phyloP scores from a whole-genome alignment of 2,888 invertebrate species.

The Erebia epiphron region DNA sequence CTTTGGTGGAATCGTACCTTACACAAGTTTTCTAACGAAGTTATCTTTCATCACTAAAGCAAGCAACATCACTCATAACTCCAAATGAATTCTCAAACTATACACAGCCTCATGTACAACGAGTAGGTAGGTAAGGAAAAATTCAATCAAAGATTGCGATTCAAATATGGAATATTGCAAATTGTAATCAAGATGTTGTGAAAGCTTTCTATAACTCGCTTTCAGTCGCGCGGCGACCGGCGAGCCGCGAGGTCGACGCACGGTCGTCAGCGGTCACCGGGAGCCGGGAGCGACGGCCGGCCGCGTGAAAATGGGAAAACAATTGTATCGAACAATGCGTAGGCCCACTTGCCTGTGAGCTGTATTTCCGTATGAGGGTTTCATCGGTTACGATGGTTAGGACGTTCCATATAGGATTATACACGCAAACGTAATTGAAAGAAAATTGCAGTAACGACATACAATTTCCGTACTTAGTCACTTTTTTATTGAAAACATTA shows the following conservation, averaged over 20 bases:
- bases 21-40: no score
- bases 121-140: no score
- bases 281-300: slow-evolving; percentile 54
- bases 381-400: slow-evolving; percentile 18
- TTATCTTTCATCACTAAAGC: no score
- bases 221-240: slow-evolving; percentile 49
- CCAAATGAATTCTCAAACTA: no score
- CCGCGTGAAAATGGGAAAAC: slow-evolving; percentile 65
- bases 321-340: slow-evolving; percentile 66
- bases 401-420: slow-evolving; percentile 26
- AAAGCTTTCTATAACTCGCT: slow-evolving; percentile 50
- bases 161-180: slow-evolving; percentile 33
- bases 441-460: background rate
- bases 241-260: slow-evolving; percentile 61
- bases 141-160: background rate
- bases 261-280: slow-evolving; percentile 60
- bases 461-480: background rate
- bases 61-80: no score
- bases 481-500: background rate
- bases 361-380: slow-evolving; percentile 49
- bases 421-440: slow-evolving; percentile 20
- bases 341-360: slow-evolving; percentile 36
- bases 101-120: no score
- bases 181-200: slow-evolving; percentile 48
- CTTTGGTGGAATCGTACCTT: no score